Percentiles rank a stretch among this genome's conserved stretches.
These are phyloP conservation scores for Cirrhinus mrigala DNA, from an alignment of 2,797 vertebrate genomes.

Conservation along the genomic window DNA sequence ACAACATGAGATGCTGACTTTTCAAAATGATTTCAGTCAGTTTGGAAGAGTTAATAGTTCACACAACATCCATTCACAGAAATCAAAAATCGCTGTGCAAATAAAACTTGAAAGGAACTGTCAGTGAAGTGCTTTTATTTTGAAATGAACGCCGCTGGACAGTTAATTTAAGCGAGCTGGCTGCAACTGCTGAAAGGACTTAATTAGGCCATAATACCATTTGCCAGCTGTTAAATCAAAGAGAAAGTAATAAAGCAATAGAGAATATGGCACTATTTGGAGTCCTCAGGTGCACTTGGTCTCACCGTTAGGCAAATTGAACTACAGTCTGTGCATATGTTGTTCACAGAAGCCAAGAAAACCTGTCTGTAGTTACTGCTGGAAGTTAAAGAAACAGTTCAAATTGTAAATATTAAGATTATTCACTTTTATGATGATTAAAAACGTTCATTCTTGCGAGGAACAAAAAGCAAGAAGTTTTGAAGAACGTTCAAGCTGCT, in stretches of 20 bases:
- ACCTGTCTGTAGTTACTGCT: background rate
- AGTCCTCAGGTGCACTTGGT: background rate
- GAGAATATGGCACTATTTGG: slow-evolving; percentile 10
- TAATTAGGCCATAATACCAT: background rate
- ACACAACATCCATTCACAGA: background rate
- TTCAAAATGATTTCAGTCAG: background rate
- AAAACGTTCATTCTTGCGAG: background rate
- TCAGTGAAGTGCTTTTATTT: slow-evolving; percentile 20
- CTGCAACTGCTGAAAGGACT: background rate
- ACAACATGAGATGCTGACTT: slow-evolving; percentile 17
- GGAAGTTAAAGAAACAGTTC: background rate
- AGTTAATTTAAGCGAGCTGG: background rate
- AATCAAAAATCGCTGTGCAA: background rate
- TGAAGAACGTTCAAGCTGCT: background rate
- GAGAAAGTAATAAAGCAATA: slow-evolving; percentile 26
- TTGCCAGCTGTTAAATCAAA: slow-evolving; percentile 15
- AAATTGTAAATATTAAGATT: background rate
- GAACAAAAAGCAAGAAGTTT: background rate
- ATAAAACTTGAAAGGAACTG: background rate
- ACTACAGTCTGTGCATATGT: background rate
- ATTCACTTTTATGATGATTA: background rate
- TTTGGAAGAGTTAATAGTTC: background rate
- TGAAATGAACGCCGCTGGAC: slow-evolving; percentile 19
- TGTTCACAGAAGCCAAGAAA: background rate
- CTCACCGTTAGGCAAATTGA: background rate